Evolutionary conservation across 2,113 vertebrate genomes (phyloP).

Genomic region (Clarias magur): DNA sequence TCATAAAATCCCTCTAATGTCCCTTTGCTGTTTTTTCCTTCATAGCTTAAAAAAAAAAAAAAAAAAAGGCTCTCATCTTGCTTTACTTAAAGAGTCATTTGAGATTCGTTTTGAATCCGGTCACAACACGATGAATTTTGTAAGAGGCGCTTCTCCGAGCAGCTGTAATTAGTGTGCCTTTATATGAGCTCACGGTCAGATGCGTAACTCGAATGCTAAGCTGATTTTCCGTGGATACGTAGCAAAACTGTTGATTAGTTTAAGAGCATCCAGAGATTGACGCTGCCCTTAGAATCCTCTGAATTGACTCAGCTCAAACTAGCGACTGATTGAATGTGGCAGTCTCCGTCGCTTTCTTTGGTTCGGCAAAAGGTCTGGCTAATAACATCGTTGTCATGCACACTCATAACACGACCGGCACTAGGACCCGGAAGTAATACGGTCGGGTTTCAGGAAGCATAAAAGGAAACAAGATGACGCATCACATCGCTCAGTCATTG

Average conservation of each 20-base stretch:
- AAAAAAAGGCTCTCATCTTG: not conserved
- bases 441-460: too few species aligned
- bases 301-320: not conserved
- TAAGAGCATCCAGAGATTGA: not conserved
- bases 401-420: too few species aligned
- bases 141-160: not conserved
- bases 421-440: too few species aligned
- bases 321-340: not conserved
- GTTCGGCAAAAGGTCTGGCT: not conserved
- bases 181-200: not conserved
- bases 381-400: not conserved
- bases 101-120: constrained; percentile 26
- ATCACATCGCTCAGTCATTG: too few species aligned
- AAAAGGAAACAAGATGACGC: too few species aligned
- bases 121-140: constrained; percentile 11
- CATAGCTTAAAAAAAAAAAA: not conserved
- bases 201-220: not conserved
- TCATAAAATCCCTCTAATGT: constrained; percentile 36
- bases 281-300: not conserved
- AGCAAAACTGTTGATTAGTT: constrained; percentile 4
- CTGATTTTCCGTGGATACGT: not conserved
- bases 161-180: constrained; percentile 8
- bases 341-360: not conserved
- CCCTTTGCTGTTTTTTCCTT: not conserved
- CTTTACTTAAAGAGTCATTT: constrained; percentile 20